Evolutionary conservation across 2,113 vertebrate genomes (phyloP).

Genomic region (Gobiocypris rarus): DNA sequence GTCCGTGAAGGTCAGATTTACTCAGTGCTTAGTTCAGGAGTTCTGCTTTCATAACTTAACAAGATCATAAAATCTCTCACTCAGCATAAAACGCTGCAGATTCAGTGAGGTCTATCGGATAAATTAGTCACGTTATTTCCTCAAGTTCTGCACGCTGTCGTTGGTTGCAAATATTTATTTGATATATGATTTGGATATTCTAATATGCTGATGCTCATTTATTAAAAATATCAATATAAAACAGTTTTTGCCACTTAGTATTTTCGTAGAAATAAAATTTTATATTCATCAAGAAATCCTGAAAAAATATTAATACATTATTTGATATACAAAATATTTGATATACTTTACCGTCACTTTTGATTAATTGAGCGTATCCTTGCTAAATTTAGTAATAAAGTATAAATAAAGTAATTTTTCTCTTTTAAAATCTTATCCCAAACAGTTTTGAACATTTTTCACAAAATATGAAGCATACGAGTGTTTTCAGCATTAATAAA

Average conservation of each 20-base stretch:
- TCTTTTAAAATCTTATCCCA: background rate
- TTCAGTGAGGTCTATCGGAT: no score
- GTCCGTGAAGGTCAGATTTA: background rate
- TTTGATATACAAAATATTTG: no score
- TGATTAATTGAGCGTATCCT: background rate
- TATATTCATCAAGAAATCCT: background rate
- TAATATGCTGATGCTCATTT: no score
- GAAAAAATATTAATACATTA: background rate
- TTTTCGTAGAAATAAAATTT: background rate
- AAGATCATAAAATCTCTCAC: background rate
- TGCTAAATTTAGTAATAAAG: no score
- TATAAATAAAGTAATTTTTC: no score
- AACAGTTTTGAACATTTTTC: background rate
- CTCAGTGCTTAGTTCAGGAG: background rate
- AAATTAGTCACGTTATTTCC: background rate
- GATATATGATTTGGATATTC: background rate
- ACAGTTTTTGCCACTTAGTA: background rate
- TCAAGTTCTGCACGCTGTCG: background rate
- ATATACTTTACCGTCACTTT: background rate
- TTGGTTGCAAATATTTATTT: slow-evolving; percentile 19
- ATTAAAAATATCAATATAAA: no score
- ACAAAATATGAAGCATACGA: background rate
- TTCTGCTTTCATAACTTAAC: background rate
- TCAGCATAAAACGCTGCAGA: background rate
- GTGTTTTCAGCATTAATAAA: background rate